Evolutionary conservation across 2,797 vertebrate genomes (phyloP).

Genomic region (Acomys russatus): DNA sequence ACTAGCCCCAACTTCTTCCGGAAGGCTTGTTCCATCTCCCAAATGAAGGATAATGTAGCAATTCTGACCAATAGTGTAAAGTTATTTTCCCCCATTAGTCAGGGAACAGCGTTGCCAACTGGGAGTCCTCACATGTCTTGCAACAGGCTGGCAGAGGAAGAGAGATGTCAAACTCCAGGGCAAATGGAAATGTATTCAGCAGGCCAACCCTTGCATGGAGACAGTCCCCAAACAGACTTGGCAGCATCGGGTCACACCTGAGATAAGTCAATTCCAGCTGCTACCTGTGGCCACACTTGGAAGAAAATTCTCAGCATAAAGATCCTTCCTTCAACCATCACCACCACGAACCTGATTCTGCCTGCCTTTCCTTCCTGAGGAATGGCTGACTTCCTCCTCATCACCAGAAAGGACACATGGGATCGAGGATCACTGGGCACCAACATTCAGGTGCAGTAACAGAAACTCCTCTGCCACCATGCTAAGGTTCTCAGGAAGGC

Average conservation of each 20-base stretch:
- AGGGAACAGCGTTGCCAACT: constrained; percentile 67
- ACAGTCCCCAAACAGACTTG: not conserved
- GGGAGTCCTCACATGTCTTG: constrained; percentile 50
- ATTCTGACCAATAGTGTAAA: constrained; percentile 65
- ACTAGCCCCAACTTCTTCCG: constrained; percentile 64
- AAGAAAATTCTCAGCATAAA: not conserved
- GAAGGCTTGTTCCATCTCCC: constrained; percentile 59
- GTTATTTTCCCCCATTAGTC: constrained; percentile 81
- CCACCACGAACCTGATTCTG: not conserved
- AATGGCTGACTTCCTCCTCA: not conserved
- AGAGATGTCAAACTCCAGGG: constrained; percentile 36
- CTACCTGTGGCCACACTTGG: not conserved
- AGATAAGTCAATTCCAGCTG: not conserved
- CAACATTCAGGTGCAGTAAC: not conserved
- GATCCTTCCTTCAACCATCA: not conserved
- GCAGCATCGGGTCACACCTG: not conserved
- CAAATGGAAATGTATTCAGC: constrained; percentile 64
- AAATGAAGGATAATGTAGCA: constrained; percentile 72
- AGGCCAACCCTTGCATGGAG: constrained; percentile 26
- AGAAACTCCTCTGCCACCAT: not conserved
- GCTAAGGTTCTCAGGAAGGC: not conserved
- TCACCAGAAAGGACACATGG: not conserved
- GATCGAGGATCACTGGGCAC: not conserved
- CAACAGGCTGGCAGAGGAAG: not conserved
- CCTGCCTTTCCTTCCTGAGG: not conserved